Evolutionary conservation across 2,113 vertebrate species (phyloP).

Genomic region (Recurvirostra avosetta): DNA sequence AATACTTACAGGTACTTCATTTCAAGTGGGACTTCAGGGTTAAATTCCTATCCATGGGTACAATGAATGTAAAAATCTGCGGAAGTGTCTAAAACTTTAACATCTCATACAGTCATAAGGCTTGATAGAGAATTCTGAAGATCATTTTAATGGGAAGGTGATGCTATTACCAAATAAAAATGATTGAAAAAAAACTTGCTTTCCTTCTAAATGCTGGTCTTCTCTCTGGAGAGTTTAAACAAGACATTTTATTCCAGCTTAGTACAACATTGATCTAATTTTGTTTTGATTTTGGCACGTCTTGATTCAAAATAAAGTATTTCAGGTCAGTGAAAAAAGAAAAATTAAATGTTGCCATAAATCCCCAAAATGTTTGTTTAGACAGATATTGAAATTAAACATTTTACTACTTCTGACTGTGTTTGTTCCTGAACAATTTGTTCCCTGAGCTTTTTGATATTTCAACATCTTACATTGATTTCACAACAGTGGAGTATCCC

Average conservation of each 20-base stretch:
- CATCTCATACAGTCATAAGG: not conserved
- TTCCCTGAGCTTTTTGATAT: slow-evolving; percentile 2
- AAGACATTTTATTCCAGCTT: not conserved
- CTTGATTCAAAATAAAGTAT: not conserved
- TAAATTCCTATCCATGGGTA: not conserved
- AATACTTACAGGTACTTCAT: not conserved
- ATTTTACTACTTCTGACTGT: not conserved
- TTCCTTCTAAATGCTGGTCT: not conserved
- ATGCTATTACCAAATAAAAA: not conserved
- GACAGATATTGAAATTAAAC: not conserved
- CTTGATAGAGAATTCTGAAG: not conserved
- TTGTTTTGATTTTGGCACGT: not conserved
- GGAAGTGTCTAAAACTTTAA: not conserved
- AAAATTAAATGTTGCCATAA: not conserved
- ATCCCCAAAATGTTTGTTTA: not conserved
- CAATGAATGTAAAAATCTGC: not conserved
- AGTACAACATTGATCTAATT: not conserved
- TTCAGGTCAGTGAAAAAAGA: not conserved
- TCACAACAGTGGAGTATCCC: not conserved
- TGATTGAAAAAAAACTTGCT: not conserved
- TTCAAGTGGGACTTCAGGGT: not conserved
- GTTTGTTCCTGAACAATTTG: not conserved
- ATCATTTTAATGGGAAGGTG: not conserved
- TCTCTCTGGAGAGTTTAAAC: not conserved
- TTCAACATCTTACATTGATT: not conserved